phyloP scores from a whole-genome alignment of 1,140 invertebrate genomes.

The Asobara japonica region DNA sequence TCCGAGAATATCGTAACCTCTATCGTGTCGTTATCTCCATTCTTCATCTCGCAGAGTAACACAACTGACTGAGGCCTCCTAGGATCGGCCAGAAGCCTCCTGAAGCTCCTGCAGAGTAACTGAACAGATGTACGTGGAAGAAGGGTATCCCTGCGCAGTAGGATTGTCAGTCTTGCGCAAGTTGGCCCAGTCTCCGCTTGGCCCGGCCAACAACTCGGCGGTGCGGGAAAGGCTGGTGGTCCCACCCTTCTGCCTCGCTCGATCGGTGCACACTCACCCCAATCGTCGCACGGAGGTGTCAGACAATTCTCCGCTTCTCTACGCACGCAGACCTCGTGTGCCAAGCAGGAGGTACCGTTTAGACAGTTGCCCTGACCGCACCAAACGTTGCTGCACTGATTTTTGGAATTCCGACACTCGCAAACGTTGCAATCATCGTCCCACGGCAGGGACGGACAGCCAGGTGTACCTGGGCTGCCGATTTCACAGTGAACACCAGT shows the following conservation, averaged over 20 bases:
- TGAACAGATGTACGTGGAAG: conserved; percentile 78
- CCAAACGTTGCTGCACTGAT: conserved; percentile 86
- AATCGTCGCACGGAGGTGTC: conserved; percentile 78
- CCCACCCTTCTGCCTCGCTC: conserved; percentile 78
- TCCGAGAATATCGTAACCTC: conserved; percentile 81
- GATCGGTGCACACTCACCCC: conserved; percentile 83
- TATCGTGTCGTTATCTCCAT: conserved; percentile 81
- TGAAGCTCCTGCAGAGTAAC: conserved; percentile 74
- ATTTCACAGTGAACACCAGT: conserved; percentile 78
- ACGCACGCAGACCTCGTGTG: conserved; percentile 77
- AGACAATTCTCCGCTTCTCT: conserved; percentile 83
- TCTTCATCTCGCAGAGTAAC: conserved; percentile 83
- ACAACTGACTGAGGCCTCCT: conserved; percentile 72
- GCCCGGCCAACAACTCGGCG: conserved; percentile 83
- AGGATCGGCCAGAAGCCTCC: conserved; percentile 73
- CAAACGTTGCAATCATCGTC: conserved; percentile 85
- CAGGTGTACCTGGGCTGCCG: conserved; percentile 53
- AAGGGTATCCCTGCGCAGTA: conserved; percentile 74
- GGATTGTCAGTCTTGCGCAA: conserved; percentile 79
- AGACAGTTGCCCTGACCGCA: conserved; percentile 85
- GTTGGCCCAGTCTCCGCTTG: conserved; percentile 68
- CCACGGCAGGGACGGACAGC: conserved; percentile 60
- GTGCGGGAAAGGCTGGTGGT: conserved; percentile 78
- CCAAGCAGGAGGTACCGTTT: conserved; percentile 62
- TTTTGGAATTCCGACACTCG: conserved; percentile 77